A percentile compares a stretch with the other conserved stretches of the same genome.
Conservation (phyloP, 2,113 vertebrate genomes). For the Melanerpes aurifrons region DNA sequence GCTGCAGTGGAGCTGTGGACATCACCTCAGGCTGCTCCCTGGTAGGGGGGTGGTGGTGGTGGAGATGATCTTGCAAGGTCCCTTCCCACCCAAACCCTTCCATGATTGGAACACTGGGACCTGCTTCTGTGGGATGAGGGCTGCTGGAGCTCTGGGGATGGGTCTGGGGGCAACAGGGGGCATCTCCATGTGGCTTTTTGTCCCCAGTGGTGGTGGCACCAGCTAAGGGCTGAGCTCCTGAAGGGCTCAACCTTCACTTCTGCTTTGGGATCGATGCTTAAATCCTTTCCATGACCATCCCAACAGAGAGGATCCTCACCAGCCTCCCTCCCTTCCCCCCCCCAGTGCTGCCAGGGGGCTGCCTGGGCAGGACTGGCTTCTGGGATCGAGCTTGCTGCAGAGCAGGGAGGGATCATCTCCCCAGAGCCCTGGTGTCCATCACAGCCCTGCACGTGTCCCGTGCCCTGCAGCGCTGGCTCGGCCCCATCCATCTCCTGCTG, state of each 20-base stretch:
- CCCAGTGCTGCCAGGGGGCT: accelerated
- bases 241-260: background rate
- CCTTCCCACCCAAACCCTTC: too few species aligned
- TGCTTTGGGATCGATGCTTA: accelerated
- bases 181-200: accelerated
- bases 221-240: background rate
- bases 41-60: too few species aligned
- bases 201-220: background rate
- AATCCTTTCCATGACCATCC: accelerated
- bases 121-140: accelerated
- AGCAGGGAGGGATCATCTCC: accelerated
- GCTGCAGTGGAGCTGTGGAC: background rate
- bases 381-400: accelerated
- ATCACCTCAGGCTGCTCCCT: background rate
- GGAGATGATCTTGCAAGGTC: too few species aligned
- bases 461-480: accelerated
- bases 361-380: accelerated
- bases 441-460: accelerated
- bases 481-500: slow-evolving; percentile 43
- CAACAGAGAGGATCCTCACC: accelerated
- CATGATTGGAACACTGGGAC: slow-evolving; percentile 44
- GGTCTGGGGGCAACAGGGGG: background rate
- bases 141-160: background rate
- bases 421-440: accelerated
- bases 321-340: accelerated